Percentiles rank a stretch among this genome's conserved stretches.
phyloP scores from a whole-genome alignment of 2,113 vertebrate species.

The Mesitornis unicolor region DNA sequence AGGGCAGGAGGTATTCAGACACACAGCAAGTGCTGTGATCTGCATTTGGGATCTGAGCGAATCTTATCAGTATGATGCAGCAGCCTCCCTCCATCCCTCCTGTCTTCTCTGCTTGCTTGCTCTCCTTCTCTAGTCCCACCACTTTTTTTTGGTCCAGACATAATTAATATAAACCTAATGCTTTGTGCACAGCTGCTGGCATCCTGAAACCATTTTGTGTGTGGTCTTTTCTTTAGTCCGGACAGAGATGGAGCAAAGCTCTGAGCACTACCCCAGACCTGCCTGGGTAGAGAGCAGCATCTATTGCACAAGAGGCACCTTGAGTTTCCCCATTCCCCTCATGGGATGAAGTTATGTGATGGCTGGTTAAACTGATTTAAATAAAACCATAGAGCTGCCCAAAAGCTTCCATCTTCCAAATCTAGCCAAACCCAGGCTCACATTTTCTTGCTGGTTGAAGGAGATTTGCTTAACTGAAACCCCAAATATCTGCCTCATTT shows the following conservation, averaged over 20 bases:
- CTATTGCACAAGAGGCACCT: neutral
- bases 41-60: neutral
- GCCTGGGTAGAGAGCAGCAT: neutral
- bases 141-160: neutral
- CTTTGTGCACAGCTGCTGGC: conserved; percentile 28
- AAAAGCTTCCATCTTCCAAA: neutral
- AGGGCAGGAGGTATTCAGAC: neutral
- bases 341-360: neutral
- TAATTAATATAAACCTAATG: conserved; percentile 24
- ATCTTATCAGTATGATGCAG: neutral
- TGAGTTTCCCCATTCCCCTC: neutral
- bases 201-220: neutral
- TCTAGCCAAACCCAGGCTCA: neutral
- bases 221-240: conserved; percentile 41
- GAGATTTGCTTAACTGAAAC: neutral
- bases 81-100: neutral
- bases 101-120: neutral
- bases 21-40: neutral
- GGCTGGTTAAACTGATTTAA: neutral
- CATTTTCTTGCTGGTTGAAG: neutral
- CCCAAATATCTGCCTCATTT: conserved; percentile 17
- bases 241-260: conserved; percentile 20
- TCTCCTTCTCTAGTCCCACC: neutral
- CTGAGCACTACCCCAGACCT: conserved; percentile 37
- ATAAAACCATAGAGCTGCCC: neutral